phyloP scores from a whole-genome alignment of 2,888 invertebrate species.

The Drosophila algonquin region DNA sequence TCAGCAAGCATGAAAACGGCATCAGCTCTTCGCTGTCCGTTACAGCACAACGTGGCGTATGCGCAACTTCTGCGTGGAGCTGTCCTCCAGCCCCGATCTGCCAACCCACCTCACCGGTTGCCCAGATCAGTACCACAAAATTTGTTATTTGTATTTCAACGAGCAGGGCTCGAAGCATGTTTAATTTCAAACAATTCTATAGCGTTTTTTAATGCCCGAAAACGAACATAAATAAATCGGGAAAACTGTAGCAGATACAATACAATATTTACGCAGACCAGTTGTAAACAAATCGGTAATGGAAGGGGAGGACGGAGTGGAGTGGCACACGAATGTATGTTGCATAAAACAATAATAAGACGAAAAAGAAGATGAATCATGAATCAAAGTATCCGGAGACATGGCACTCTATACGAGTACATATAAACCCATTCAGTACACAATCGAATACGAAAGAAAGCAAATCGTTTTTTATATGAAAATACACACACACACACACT shows the following conservation, averaged over 20 bases:
- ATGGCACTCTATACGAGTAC: background rate
- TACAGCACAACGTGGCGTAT: constrained; percentile 54
- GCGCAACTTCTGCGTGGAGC: constrained; percentile 33
- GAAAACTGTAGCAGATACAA: constrained; percentile 28
- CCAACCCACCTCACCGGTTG: constrained; percentile 2
- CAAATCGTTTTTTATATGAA: constrained; percentile 34
- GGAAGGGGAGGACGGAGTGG: background rate
- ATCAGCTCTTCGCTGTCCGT: constrained; percentile 6
- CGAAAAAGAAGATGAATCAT: constrained; percentile 6
- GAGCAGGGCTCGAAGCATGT: constrained; percentile 27
- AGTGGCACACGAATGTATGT: constrained; percentile 28
- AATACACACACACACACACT: constrained; percentile 14
- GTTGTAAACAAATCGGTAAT: constrained; percentile 27
- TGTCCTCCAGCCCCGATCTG: background rate
- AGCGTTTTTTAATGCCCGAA: constrained; percentile 32
- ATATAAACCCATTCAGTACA: background rate
- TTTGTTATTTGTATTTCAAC: constrained; percentile 27
- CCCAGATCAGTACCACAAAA: background rate
- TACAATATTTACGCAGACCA: constrained; percentile 32
- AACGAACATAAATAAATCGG: constrained; percentile 29
- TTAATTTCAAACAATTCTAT: constrained; percentile 33
- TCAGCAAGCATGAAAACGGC: too few relatives aligned
- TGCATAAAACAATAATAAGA: constrained; percentile 16
- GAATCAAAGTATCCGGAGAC: constrained; percentile 6
- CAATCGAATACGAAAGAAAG: background rate